Base-by-base conservation (phyloP, 2,888 invertebrate genomes). In the Eubasilissa splendida region DNA sequence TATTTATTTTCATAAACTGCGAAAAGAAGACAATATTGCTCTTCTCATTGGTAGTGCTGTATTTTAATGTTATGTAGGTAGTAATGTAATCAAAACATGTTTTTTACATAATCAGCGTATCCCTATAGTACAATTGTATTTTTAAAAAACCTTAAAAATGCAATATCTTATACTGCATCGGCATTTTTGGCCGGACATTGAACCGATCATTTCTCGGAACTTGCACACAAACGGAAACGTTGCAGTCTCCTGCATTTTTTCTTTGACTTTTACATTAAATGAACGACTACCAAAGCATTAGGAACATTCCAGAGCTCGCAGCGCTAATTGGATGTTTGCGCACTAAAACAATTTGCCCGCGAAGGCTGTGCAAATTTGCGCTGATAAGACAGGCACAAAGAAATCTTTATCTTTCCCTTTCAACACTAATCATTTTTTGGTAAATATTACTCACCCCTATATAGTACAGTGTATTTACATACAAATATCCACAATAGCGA, bases 361-460 rank as follows among this genome's bases (percentile, higher is more conserved):
- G 50, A 68, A n/a, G 50, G n/a, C 52, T 50, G 11, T 68, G 66
- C 68, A 68, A 50, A 68, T 68, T 68, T 68, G 68, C 68, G 4
- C 14, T 4, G 68, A 52, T 68, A 68, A 52, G 11, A 58, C 58
- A n/a, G n/a, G n/a, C 11, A 58, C 50, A 50, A 68, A 68, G 68
- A 50, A 14, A n/a, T 12, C 68, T 50, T 68, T 50, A 50, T 50
- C 50, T 9, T 9, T 42, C 7, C 8, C 52, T 68, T 68, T 68
- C 50, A 50, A 68, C 68, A 50, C 42, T 68, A 50, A 68, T 68
- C 14, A 33, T 33, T 33, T 63, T 63, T 42, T 42, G 42, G 42
- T 42, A 42, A 42, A 42, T 7, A 42, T 42, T 42, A 42, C 42
- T 42, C 42, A 42, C 42, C 7, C 42, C 42, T 42, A 42, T 7